Evolutionary conservation across 2,888 invertebrate genomes (phyloP).

Genomic region (Halictus quadricinctus): DNA sequence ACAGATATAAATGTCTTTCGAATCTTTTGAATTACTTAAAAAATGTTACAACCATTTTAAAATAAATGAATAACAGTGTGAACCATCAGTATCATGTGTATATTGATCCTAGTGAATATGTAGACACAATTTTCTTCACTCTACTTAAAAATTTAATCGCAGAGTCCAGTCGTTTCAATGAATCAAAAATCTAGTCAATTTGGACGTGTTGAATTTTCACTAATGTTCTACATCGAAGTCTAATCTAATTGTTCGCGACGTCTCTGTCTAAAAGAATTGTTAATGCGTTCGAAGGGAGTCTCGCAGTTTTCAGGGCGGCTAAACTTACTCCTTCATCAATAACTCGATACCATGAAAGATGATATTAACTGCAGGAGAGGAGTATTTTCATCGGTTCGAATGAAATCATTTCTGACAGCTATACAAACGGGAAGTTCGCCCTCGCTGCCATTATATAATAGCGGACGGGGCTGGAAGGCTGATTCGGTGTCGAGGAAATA

Average conservation of each 20-base stretch:
- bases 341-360: not conserved
- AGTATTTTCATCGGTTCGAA: not conserved
- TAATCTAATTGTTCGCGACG: not conserved
- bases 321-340: not conserved
- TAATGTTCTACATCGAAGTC: not conserved
- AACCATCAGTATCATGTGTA: not conserved
- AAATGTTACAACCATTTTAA: not conserved
- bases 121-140: not conserved
- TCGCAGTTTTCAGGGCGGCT: not conserved
- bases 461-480: slow-evolving; percentile 3
- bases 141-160: not conserved
- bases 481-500: slow-evolving; percentile 17
- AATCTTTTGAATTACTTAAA: not conserved
- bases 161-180: not conserved
- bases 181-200: not conserved
- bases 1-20: not conserved
- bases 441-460: slow-evolving; percentile 38
- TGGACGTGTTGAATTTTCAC: not conserved
- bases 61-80: not conserved
- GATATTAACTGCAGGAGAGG: slow-evolving; percentile 10
- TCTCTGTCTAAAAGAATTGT: not conserved
- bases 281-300: not conserved
- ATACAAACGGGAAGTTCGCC: slow-evolving; percentile 1
- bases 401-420: slow-evolving; percentile 19
- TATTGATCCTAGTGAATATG: not conserved